Evolutionary conservation across 2,888 invertebrate species (phyloP).

Genomic region (Cheilosia variabilis): DNA sequence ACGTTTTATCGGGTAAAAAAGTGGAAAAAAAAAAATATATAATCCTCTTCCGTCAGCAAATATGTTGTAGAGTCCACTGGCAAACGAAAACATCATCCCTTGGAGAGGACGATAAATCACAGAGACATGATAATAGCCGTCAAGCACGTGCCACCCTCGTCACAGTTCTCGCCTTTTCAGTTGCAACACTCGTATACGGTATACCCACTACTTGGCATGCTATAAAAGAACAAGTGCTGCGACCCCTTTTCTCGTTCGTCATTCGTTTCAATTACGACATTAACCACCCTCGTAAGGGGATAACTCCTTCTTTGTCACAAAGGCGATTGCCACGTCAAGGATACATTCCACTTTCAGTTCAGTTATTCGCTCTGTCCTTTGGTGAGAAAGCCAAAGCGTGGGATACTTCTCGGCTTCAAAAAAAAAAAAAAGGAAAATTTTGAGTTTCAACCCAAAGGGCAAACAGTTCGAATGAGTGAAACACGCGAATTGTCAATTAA

Average conservation of each 20-base stretch:
- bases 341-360: constrained; percentile 52
- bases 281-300: constrained; percentile 69
- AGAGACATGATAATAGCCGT: constrained; percentile 78
- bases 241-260: constrained; percentile 65
- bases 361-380: background rate
- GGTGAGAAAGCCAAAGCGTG: constrained; percentile 50
- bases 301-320: constrained; percentile 73
- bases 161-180: constrained; percentile 73
- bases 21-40: constrained; percentile 22
- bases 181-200: constrained; percentile 42
- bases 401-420: constrained; percentile 35
- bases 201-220: constrained; percentile 27
- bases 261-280: constrained; percentile 70
- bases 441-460: constrained; percentile 48
- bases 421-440: constrained; percentile 25
- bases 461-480: constrained; percentile 52
- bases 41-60: constrained; percentile 69
- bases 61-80: constrained; percentile 43
- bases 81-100: constrained; percentile 64
- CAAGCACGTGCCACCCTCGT: constrained; percentile 78
- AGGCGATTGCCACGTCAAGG: constrained; percentile 71
- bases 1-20: constrained; percentile 53
- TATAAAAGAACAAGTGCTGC: constrained; percentile 75
- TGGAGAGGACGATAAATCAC: constrained; percentile 76
- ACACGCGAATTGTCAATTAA: constrained; percentile 75